A percentile compares a stretch with the other conserved stretches of the same genome.
These are phyloP conservation scores for Leptothorax acervorum DNA, from an alignment of 2,888 invertebrate species.

Conservation along the genomic window DNA sequence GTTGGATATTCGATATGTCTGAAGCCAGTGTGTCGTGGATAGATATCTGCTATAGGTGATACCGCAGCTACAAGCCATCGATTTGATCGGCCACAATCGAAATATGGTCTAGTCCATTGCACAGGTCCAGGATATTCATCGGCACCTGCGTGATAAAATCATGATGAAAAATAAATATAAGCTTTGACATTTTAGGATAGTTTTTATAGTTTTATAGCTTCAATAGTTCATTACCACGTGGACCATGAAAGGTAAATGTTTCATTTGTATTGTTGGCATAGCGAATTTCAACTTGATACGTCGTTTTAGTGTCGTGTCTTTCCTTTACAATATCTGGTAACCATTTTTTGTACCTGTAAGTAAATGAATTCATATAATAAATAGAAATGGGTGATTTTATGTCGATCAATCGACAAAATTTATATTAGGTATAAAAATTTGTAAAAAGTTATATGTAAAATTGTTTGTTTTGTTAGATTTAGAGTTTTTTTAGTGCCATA, in stretches of 20 bases:
- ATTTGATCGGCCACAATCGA: slow-evolving; percentile 97
- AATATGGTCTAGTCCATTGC: slow-evolving; percentile 97
- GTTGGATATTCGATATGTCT: slow-evolving; percentile 97
- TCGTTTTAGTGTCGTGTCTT: slow-evolving; percentile 96
- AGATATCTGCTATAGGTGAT: slow-evolving; percentile 97
- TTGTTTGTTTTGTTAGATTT: neutral
- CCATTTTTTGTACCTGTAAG: slow-evolving; percentile 92
- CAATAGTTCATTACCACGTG: slow-evolving; percentile 87
- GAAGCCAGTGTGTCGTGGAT: slow-evolving; percentile 96
- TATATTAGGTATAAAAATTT: neutral
- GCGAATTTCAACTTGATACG: slow-evolving; percentile 96
- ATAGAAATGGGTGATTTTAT: neutral
- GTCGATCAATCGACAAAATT: neutral
- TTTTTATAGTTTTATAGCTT: neutral
- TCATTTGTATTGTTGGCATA: slow-evolving; percentile 98
- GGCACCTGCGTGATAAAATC: slow-evolving; percentile 86
- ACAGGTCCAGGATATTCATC: slow-evolving; percentile 97
- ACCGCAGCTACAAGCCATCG: slow-evolving; percentile 98
- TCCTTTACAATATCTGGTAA: slow-evolving; percentile 94
- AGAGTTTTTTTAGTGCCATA: neutral
- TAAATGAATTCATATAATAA: neutral
- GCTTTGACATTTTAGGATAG: neutral
- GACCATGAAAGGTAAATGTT: slow-evolving; percentile 98
- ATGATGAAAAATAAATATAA: neutral
- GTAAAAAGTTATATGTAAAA: neutral